These are phyloP conservation scores for Brachionus calyciflorus DNA, from an alignment of 1,140 invertebrate genomes.

Conservation along the genomic window DNA sequence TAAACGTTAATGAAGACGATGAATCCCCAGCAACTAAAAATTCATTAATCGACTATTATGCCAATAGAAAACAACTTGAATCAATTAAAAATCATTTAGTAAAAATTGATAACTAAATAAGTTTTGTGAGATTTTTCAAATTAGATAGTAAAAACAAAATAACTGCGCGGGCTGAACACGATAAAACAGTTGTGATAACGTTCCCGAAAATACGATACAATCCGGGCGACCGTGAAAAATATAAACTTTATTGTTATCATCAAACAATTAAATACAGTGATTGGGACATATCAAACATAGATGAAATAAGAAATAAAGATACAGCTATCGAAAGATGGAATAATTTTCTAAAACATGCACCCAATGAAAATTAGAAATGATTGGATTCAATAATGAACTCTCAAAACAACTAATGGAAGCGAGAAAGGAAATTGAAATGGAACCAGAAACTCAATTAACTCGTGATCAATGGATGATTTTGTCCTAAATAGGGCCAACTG, in stretches of 20 bases:
- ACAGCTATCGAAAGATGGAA: background rate
- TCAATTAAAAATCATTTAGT: constrained; percentile 21
- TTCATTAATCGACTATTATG: constrained; percentile 16
- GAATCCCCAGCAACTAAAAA: constrained; percentile 1
- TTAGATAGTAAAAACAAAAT: background rate
- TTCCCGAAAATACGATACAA: constrained; percentile 26
- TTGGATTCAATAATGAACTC: background rate
- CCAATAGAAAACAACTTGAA: constrained; percentile 7
- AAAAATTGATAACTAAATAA: background rate
- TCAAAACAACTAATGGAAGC: background rate
- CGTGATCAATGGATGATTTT: background rate
- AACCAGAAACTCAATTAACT: background rate
- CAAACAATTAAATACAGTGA: background rate
- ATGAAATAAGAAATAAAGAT: background rate
- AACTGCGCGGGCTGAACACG: background rate
- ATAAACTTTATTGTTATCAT: constrained; percentile 1
- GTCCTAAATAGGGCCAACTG: background rate
- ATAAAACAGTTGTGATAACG: background rate
- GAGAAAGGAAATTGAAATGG: background rate
- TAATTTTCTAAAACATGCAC: background rate
- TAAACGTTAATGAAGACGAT: constrained; percentile 30
- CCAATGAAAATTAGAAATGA: background rate
- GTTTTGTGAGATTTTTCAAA: background rate
- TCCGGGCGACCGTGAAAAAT: background rate
- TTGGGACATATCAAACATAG: constrained; percentile 4